Base-by-base conservation (phyloP, 2,797 vertebrate genomes). In the Buceros bicornis region DNA sequence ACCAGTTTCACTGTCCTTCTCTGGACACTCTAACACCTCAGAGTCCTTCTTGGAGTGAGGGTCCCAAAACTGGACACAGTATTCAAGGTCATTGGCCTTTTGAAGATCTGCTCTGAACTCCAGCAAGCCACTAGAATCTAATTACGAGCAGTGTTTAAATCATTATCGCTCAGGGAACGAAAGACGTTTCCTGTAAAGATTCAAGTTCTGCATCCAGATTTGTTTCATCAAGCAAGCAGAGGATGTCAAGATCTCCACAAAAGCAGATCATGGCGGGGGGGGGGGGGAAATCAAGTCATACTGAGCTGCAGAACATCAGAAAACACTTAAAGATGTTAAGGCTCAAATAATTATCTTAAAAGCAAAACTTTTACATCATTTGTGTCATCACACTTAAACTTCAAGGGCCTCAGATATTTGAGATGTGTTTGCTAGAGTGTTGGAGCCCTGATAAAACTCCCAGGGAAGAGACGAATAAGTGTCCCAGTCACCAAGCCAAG, bases 241-340 rank as follows among this genome's bases (percentile, higher is more conserved):
- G 50, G 28, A 91, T 90, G 82, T 84, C 80, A 91, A 89, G 70
- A 56, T 69, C 83, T 89, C 66, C 51, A 56, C 62, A 94, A 93
- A 85, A 67, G 8, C 53, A 72, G 70, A 90, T 37, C 13, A 58
- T 16, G 73, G 33, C 6, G 33, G 33, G 33, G 33, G 33, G 33
- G 33, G 33, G 33, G 33, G n/a, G n/a, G n/a, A n/a, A n/a, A n/a
- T 33, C 33, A 33, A 33, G 33, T 33, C 33, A 33, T 37, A 82
- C 29, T 8, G 66, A 90, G 73, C 88, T 79, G 70, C 58, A 95
- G 62, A 94, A 91, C 77, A 92, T 86, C 83, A 95, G 66, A 94
- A 93, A 95, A 87, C 88, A 90, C 88, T 93, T 93, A 74, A 71
- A 83, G 57, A 95, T 54, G 25, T 92, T 91, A 91, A 93, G 58